A percentile compares a stretch with the other conserved stretches of the same genome.
Conservation (phyloP, 2,888 invertebrate species). For the Phanerotoma sp. region DNA sequence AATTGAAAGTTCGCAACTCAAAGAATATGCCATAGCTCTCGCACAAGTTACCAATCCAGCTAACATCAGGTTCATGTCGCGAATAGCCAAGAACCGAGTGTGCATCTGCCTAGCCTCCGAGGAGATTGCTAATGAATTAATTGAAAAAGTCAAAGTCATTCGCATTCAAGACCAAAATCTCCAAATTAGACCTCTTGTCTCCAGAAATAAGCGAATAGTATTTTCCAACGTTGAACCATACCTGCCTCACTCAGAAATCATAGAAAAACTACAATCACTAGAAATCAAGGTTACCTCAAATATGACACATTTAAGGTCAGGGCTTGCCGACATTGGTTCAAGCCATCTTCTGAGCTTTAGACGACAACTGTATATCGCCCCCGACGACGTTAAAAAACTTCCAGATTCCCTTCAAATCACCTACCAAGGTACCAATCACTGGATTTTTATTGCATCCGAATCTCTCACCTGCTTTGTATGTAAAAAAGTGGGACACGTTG, state of each 20-base stretch:
- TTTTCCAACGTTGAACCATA: not conserved
- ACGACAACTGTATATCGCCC: not conserved
- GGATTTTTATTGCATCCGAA: too few relatives aligned
- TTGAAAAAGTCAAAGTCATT: too few relatives aligned
- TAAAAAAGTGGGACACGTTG: not conserved
- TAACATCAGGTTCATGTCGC: not conserved
- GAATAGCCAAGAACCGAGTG: not conserved
- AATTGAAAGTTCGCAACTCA: too few relatives aligned
- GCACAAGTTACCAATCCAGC: too few relatives aligned
- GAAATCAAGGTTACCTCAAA: not conserved
- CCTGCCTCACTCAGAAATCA: not conserved
- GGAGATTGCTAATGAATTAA: not conserved
- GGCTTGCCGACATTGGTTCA: not conserved
- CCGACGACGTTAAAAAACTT: not conserved
- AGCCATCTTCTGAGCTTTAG: constrained; percentile 1
- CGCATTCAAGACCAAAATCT: not conserved
- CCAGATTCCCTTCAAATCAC: not conserved
- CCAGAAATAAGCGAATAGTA: not conserved
- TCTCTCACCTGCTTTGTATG: constrained; percentile 10
- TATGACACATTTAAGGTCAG: not conserved
- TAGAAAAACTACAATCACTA: not conserved
- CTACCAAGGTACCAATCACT: not conserved
- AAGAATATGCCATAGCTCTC: too few relatives aligned
- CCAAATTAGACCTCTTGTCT: not conserved
- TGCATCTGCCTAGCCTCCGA: not conserved